Conservation (phyloP, 2,888 invertebrate species). For the Pilophorus perplexus region DNA sequence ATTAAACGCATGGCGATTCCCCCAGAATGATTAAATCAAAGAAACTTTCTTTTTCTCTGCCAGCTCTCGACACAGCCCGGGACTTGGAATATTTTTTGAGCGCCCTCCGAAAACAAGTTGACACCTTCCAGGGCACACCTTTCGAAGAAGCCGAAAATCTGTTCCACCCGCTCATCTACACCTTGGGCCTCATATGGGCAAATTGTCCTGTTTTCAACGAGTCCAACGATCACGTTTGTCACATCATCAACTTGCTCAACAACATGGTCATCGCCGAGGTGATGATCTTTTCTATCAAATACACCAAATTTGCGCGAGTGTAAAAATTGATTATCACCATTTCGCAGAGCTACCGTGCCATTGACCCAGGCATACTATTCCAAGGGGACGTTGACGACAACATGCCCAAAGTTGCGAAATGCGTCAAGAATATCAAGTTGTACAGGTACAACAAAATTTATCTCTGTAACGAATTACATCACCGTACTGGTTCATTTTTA, state of each 20-base stretch:
- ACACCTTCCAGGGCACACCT: conserved; percentile 68
- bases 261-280: conserved; percentile 68
- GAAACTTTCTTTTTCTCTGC: too few relatives aligned
- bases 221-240: conserved; percentile 51
- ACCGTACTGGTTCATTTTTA: too few relatives aligned
- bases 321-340: background rate
- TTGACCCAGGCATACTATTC: conserved; percentile 80
- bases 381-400: conserved; percentile 82
- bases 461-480: too few relatives aligned
- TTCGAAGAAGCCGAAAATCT: conserved; percentile 62
- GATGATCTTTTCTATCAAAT: background rate
- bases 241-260: conserved; percentile 70
- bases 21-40: too few relatives aligned
- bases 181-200: conserved; percentile 80
- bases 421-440: conserved; percentile 56
- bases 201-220: conserved; percentile 73
- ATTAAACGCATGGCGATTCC: too few relatives aligned
- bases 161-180: conserved; percentile 71
- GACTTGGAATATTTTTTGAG: conserved; percentile 77
- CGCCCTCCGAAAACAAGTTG: conserved; percentile 68
- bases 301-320: background rate
- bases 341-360: conserved; percentile 54
- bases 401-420: conserved; percentile 60
- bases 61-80: conserved; percentile 77
- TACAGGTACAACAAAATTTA: too few relatives aligned